Percentiles rank a stretch among this genome's conserved stretches.
Evolutionary conservation across 2,888 invertebrate species (phyloP).

Genomic region (Entomobrya proxima): DNA sequence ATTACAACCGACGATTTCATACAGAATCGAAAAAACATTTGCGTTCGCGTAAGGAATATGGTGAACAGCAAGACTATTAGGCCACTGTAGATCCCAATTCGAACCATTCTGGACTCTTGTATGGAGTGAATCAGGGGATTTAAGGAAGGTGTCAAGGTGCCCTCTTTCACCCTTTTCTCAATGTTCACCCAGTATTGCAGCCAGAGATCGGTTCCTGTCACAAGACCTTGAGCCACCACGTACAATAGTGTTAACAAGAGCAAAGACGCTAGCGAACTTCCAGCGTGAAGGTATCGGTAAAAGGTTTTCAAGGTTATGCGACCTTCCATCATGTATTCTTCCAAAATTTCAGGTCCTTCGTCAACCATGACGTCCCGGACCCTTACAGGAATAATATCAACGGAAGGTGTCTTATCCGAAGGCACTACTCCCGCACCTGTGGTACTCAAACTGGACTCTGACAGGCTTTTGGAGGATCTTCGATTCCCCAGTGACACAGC

Average conservation of each 20-base stretch:
- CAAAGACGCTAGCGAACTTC: constrained; percentile 81
- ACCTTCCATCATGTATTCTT: constrained; percentile 76
- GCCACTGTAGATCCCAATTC: constrained; percentile 77
- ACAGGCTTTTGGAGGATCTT: background rate
- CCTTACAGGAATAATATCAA: background rate
- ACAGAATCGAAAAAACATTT: constrained; percentile 85
- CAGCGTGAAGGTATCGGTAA: constrained; percentile 84
- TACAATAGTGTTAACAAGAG: constrained; percentile 80
- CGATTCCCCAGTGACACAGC: background rate
- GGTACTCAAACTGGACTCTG: background rate
- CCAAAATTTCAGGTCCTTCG: constrained; percentile 40
- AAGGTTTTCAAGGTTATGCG: constrained; percentile 81
- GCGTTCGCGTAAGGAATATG: constrained; percentile 82
- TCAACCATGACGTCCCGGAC: constrained; percentile 21
- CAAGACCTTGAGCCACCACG: constrained; percentile 83
- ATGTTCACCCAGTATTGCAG: constrained; percentile 80
- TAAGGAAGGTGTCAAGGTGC: background rate
- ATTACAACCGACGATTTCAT: constrained; percentile 87
- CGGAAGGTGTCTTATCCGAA: background rate
- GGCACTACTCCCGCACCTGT: background rate
- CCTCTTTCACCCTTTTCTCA: background rate
- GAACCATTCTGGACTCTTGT: background rate
- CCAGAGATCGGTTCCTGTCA: constrained; percentile 87
- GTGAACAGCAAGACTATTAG: constrained; percentile 78
- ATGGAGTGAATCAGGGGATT: background rate